phyloP scores from a whole-genome alignment of 2,888 invertebrate species.

The Eupithecia subumbrata region DNA sequence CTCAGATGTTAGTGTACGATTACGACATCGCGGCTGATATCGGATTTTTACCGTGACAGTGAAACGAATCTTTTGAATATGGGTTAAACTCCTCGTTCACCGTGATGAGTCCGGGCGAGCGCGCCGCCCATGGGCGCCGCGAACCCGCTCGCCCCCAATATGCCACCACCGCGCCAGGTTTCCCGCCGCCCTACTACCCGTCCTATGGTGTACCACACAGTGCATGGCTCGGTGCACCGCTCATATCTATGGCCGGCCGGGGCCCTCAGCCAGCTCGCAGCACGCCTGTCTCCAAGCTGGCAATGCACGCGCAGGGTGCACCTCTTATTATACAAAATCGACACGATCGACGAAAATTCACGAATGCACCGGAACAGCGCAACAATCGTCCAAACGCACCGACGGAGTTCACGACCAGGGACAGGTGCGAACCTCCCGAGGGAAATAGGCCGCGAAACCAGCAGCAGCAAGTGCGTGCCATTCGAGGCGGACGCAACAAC shows the following conservation, averaged over 20 bases:
- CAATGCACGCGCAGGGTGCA: constrained; percentile 93
- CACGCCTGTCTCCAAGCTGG: constrained; percentile 88
- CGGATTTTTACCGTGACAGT: constrained; percentile 80
- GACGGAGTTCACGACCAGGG: constrained; percentile 64
- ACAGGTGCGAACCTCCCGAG: constrained; percentile 71
- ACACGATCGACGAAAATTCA: constrained; percentile 82
- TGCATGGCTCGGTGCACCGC: constrained; percentile 91
- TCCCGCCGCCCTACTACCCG: constrained; percentile 81
- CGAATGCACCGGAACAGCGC: constrained; percentile 72
- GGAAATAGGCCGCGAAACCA: constrained; percentile 73
- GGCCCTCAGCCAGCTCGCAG: constrained; percentile 73
- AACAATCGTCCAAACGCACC: constrained; percentile 68
- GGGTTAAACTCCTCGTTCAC: constrained; percentile 87
- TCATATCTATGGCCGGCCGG: constrained; percentile 90
- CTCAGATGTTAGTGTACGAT: constrained; percentile 81
- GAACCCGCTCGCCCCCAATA: constrained; percentile 82
- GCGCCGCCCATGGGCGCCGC: constrained; percentile 81
- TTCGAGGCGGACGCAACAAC: constrained; percentile 75
- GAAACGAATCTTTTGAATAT: constrained; percentile 82
- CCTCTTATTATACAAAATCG: constrained; percentile 90
- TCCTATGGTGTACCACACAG: constrained; percentile 83
- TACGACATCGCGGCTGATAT: constrained; percentile 77
- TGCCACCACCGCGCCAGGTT: constrained; percentile 78
- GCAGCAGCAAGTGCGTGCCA: constrained; percentile 73
- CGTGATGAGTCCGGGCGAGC: constrained; percentile 83